Conservation (phyloP, 2,797 vertebrate species). For the Sebastes paucispinis region DNA sequence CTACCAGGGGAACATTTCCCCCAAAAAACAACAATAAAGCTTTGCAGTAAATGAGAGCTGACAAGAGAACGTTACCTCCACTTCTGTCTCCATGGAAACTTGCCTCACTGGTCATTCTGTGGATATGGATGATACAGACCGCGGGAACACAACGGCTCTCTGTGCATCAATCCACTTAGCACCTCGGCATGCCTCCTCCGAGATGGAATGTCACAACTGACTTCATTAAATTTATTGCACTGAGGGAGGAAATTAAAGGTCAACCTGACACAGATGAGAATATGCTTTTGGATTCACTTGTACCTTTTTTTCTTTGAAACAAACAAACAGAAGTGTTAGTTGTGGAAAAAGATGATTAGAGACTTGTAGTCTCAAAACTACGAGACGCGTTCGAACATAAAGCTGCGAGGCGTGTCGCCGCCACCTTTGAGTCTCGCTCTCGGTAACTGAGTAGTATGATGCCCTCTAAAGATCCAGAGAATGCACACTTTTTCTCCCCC, state of each 20-base stretch:
- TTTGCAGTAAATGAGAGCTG: constrained; percentile 70
- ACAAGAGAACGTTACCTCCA: constrained; percentile 71
- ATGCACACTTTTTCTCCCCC: constrained; percentile 55
- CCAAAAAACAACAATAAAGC: constrained; percentile 47
- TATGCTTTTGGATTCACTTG: constrained; percentile 12
- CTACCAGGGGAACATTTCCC: background rate
- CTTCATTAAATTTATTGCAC: constrained; percentile 19
- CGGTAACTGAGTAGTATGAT: constrained; percentile 64
- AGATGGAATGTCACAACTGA: constrained; percentile 12
- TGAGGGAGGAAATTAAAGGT: constrained; percentile 35
- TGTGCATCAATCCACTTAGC: constrained; percentile 56
- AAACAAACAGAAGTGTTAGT: constrained; percentile 1
- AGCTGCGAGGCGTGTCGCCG: background rate
- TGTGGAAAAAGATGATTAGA: background rate
- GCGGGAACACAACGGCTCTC: constrained; percentile 29
- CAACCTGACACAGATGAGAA: constrained; percentile 3
- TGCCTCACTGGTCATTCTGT: constrained; percentile 73
- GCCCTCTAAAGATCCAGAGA: constrained; percentile 78
- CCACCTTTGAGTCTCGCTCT: constrained; percentile 52
- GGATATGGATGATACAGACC: constrained; percentile 70
- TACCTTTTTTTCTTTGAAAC: constrained; percentile 4
- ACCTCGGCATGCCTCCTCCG: background rate
- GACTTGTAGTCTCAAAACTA: background rate
- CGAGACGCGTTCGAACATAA: constrained; percentile 21
- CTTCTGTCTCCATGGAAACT: constrained; percentile 83